Percentiles rank a stretch among this genome's conserved stretches.
phyloP scores from a whole-genome alignment of 2,113 vertebrate genomes.

The Dromiciops gliroides region DNA sequence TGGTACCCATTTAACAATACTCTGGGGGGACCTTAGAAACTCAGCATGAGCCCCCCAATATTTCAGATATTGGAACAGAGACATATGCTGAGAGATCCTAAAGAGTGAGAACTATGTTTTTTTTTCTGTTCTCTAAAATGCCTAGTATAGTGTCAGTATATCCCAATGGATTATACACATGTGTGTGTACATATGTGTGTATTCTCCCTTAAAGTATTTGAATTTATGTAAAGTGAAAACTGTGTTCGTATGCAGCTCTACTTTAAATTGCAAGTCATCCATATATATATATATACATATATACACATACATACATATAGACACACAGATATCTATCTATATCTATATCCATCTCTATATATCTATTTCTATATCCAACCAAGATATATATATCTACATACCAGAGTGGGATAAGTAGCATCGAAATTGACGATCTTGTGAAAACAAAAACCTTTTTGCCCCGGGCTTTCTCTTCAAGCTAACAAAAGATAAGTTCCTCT shows the following conservation, averaged over 20 bases:
- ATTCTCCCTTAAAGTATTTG: neutral
- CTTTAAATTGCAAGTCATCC: neutral
- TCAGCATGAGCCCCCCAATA: neutral
- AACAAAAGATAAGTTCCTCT: neutral
- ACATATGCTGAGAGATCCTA: constrained; percentile 16
- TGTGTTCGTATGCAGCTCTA: neutral
- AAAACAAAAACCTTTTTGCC: no score
- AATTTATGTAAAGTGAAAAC: neutral
- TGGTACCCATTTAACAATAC: constrained; percentile 44
- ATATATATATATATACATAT: no score
- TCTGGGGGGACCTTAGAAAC: constrained; percentile 24
- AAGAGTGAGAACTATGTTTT: neutral
- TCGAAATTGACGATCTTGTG: no score
- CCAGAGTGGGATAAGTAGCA: no score
- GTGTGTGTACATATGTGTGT: neutral
- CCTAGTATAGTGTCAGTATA: neutral
- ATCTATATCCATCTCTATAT: no score
- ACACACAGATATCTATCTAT: no score
- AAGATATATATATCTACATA: no score
- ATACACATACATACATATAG: no score
- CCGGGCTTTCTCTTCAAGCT: neutral
- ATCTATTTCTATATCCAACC: no score
- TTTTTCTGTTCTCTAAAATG: constrained; percentile 22
- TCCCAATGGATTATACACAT: neutral
- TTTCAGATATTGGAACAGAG: constrained; percentile 14